phyloP scores from a whole-genome alignment of 2,888 invertebrate genomes.

The Terebella lapidaria region DNA sequence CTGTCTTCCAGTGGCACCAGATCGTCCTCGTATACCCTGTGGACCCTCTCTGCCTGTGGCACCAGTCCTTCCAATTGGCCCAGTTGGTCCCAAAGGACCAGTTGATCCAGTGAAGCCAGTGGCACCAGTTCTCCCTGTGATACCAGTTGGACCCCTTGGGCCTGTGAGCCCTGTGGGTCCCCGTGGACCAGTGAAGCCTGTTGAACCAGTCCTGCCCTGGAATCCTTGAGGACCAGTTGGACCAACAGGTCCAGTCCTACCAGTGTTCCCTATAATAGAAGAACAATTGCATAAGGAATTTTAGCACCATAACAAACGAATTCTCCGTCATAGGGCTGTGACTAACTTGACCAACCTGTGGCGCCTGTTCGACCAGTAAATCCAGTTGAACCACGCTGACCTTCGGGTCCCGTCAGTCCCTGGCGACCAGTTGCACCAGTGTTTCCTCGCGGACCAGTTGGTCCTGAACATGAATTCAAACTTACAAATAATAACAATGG shows the following conservation, averaged over 20 bases:
- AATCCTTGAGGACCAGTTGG: neutral
- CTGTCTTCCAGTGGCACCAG: conserved; percentile 3
- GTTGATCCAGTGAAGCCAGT: neutral
- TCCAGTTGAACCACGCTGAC: conserved; percentile 4
- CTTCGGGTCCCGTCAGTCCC: too few species aligned
- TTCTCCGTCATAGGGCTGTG: too few species aligned
- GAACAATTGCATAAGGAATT: neutral
- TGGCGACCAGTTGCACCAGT: too few species aligned
- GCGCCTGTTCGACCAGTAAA: conserved; percentile 4
- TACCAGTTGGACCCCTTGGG: neutral
- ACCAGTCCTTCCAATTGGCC: neutral
- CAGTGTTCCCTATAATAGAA: neutral
- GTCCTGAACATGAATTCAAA: too few species aligned
- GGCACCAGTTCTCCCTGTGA: neutral
- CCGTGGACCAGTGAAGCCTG: neutral
- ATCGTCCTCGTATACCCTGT: neutral
- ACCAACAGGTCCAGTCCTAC: neutral
- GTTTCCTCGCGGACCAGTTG: neutral
- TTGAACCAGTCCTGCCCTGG: neutral
- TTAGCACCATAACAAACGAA: too few species aligned
- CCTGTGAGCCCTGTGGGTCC: neutral
- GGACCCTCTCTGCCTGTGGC: too few species aligned
- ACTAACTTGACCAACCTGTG: neutral
- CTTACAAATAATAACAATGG: too few species aligned
- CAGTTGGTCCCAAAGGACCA: neutral